Base-by-base conservation (phyloP, 2,888 invertebrate species). In the Oscheius sp. region DNA sequence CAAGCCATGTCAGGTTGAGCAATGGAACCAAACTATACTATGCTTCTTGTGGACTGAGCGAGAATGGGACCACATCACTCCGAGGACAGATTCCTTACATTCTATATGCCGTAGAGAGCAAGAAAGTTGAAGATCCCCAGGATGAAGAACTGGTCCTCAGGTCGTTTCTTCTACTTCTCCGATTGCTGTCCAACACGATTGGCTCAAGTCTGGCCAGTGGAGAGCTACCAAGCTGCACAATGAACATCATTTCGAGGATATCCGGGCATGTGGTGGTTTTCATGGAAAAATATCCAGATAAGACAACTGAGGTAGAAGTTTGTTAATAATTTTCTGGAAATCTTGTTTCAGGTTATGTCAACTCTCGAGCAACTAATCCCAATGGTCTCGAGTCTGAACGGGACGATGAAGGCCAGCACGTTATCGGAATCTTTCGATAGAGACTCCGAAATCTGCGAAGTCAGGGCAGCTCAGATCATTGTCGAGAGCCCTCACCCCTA, bases 401-500 rank as follows among this genome's bases (percentile, higher is more conserved):
- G 84, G 21, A 75, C 76, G 0, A 74, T 74, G 51, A 78, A 76
- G 21, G 71, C 66, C 11, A 78, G 65, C 37, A 77, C 65, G 7
- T 10, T 76, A 21, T 57, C 50, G 33, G 79, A 65, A 62, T 71
- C 70, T 29, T 70, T 60, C 32, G 75, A 79, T 72, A 4, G 75
- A 72, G 65, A 76, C 63, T 77, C 71, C 5, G 72, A 79, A 55
- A 53, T 72, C 21, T 72, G 72, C 58, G 73, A 76, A 47, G n/a
- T 58, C 47, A 55, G 68, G 37, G 42, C 73, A 9, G 62, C 76
- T 13, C 82, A 83, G 21, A 76, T 80, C 11, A 73, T 85, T 33
- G 82, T 86, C 9, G 97, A 98, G 91, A 96, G 96, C 89, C 96
- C 96, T 55, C 98, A 98, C 91, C 98, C 98, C 0, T 98, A 98